Evolutionary conservation across 2,888 invertebrate species (phyloP).

Genomic region (Malthinus seriepunctatus): DNA sequence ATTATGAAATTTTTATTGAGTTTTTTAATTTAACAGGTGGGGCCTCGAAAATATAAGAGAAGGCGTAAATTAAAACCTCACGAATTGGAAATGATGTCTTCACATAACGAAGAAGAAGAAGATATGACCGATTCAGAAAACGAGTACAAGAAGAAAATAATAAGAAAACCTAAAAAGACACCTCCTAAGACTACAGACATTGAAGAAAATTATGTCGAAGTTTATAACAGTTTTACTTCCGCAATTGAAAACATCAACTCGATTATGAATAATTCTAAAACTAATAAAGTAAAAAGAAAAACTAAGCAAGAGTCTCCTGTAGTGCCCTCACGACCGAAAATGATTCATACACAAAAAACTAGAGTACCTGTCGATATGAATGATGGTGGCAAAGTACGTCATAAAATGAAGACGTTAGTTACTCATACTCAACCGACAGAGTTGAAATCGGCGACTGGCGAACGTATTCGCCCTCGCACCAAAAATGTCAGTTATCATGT

Average conservation of each 20-base stretch:
- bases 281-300: conserved; percentile 44
- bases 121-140: conserved; percentile 46
- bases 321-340: conserved; percentile 65
- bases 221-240: conserved; percentile 57
- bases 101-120: conserved; percentile 50
- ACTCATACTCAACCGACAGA: conserved; percentile 59
- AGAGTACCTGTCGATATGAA: conserved; percentile 58
- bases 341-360: conserved; percentile 77
- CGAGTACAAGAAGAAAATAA: conserved; percentile 40
- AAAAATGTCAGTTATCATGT: conserved; percentile 68
- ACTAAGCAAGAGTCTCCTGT: conserved; percentile 42
- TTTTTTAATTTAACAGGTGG: conserved; percentile 43
- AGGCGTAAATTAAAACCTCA: conserved; percentile 74
- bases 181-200: conserved; percentile 40
- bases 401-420: conserved; percentile 62
- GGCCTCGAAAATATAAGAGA: conserved; percentile 74
- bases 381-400: conserved; percentile 58
- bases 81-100: conserved; percentile 57
- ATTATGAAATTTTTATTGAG: background rate
- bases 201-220: conserved; percentile 54
- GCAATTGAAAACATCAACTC: conserved; percentile 57
- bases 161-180: conserved; percentile 51
- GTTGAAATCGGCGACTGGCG: conserved; percentile 52
- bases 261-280: conserved; percentile 45
- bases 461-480: conserved; percentile 62